These are phyloP conservation scores for Morelia viridis DNA, from an alignment of 2,797 vertebrate genomes.

Conservation along the genomic window DNA sequence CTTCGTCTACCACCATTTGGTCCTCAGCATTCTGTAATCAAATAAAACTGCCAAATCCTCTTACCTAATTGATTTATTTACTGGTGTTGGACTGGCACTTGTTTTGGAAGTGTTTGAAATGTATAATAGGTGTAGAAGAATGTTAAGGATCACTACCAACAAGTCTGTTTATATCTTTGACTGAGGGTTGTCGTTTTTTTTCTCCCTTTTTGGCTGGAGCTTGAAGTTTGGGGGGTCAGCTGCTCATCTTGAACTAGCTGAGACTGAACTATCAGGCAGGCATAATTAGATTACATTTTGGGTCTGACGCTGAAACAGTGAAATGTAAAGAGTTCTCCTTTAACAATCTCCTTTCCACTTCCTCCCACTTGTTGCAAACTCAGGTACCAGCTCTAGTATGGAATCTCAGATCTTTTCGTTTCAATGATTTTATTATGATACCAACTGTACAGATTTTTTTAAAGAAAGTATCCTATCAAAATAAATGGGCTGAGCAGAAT, in stretches of 20 bases:
- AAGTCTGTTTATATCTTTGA: background rate
- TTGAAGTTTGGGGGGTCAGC: background rate
- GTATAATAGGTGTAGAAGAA: background rate
- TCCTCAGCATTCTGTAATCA: background rate
- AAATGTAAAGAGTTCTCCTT: background rate
- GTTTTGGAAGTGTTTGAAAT: background rate
- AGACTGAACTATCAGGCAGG: background rate
- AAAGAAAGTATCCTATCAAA: background rate
- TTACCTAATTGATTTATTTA: background rate
- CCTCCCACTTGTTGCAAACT: slow-evolving; percentile 76
- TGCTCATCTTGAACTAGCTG: background rate
- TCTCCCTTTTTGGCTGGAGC: background rate
- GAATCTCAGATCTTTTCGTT: slow-evolving; percentile 57
- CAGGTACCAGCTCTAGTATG: slow-evolving; percentile 76
- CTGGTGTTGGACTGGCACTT: background rate
- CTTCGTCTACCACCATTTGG: background rate
- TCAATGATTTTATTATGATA: slow-evolving; percentile 46
- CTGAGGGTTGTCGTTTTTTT: background rate
- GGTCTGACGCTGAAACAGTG: background rate
- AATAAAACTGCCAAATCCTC: background rate
- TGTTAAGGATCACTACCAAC: background rate
- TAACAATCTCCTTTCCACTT: slow-evolving; percentile 33
- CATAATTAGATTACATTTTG: background rate
- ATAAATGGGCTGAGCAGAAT: background rate
- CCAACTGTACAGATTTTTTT: slow-evolving; percentile 26